phyloP scores from a whole-genome alignment of 2,113 vertebrate genomes.

The Hydrolagus affinis region DNA sequence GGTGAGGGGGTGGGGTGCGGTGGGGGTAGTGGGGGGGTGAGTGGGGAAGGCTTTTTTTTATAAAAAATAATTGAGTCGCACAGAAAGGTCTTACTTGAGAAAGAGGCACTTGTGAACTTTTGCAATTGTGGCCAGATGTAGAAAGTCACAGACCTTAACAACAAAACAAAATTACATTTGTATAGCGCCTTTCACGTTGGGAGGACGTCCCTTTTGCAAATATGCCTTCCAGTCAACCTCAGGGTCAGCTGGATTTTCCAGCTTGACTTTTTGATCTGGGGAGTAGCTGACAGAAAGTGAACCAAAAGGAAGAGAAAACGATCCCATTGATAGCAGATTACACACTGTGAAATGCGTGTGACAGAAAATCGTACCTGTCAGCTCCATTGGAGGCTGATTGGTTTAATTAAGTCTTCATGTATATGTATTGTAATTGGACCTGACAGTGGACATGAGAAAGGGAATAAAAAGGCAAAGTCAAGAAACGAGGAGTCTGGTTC shows the following conservation, averaged over 20 bases:
- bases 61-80: neutral
- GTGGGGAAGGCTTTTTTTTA: neutral
- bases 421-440: slow-evolving; percentile 42
- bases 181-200: neutral
- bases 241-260: slow-evolving; percentile 38
- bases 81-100: neutral
- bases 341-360: slow-evolving; percentile 41
- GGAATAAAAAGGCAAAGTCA: slow-evolving; percentile 28
- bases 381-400: slow-evolving; percentile 43
- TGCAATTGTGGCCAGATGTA: neutral
- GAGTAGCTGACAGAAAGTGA: slow-evolving; percentile 43
- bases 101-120: neutral
- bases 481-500: neutral
- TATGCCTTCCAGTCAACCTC: slow-evolving; percentile 38
- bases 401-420: slow-evolving; percentile 49
- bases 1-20: too few species aligned
- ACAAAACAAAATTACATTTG: neutral
- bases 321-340: slow-evolving; percentile 45
- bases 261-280: slow-evolving; percentile 43
- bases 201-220: neutral
- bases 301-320: slow-evolving; percentile 43
- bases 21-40: too few species aligned
- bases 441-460: slow-evolving; percentile 42
- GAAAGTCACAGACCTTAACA: too few species aligned
- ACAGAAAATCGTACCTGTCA: slow-evolving; percentile 52